Evolutionary conservation across 2,113 vertebrate genomes (phyloP).

Genomic region (Hyla sarda): DNA sequence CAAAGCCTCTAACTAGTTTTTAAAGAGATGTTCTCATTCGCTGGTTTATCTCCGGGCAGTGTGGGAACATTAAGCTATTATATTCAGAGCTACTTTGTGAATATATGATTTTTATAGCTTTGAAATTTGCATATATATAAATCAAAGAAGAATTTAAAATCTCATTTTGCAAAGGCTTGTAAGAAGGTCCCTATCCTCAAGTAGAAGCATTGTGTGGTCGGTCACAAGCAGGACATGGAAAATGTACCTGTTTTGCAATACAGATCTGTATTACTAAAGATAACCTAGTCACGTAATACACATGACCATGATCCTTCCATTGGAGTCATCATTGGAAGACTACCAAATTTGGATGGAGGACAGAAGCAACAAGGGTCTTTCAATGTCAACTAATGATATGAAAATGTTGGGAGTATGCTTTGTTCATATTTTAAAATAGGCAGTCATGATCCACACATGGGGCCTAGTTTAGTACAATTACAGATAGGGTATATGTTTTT

Average conservation of each 20-base stretch:
- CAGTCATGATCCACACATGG: not conserved
- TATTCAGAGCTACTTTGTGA: not conserved
- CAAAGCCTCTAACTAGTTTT: not conserved
- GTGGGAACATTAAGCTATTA: not conserved
- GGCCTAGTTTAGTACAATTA: not conserved
- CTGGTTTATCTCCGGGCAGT: not conserved
- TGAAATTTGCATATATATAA: constrained; percentile 14
- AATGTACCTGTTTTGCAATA: not conserved
- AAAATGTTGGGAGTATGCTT: not conserved
- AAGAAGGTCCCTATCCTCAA: not conserved
- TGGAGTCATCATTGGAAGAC: not conserved
- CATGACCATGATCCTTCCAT: not conserved
- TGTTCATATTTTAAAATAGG: not conserved
- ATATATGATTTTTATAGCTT: not conserved
- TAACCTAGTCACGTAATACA: not conserved
- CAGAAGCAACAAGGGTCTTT: not conserved
- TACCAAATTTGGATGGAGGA: not conserved
- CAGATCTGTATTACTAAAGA: not conserved
- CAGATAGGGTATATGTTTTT: not conserved
- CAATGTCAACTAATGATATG: not conserved
- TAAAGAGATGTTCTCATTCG: not conserved
- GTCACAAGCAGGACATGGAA: not conserved
- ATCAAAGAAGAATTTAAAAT: not conserved
- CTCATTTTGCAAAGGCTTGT: not conserved
- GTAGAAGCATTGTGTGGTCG: not conserved